phyloP scores from a whole-genome alignment of 2,888 invertebrate genomes.

The Junonia oenone region DNA sequence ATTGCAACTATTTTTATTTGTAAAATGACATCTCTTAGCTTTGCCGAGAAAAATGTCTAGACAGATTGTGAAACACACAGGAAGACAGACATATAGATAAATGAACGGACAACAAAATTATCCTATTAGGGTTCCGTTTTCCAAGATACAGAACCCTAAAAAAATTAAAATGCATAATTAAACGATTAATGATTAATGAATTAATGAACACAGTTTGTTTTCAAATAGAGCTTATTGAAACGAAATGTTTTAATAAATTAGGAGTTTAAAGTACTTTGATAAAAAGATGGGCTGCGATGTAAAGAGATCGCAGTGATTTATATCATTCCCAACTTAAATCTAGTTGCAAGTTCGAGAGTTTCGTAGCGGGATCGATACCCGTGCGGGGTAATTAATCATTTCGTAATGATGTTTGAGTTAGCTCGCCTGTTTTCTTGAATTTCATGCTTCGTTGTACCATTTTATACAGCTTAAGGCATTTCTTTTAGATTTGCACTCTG shows the following conservation, averaged over 20 bases:
- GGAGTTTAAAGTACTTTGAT: background rate
- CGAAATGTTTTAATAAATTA: background rate
- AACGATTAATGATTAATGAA: no score
- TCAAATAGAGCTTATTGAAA: no score
- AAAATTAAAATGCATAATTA: no score
- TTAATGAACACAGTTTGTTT: no score
- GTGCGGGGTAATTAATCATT: conserved; percentile 25
- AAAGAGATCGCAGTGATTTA: conserved; percentile 19
- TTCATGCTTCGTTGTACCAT: conserved; percentile 15
- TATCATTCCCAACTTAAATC: conserved; percentile 16
- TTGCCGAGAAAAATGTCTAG: no score
- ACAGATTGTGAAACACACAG: no score
- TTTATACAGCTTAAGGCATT: conserved; percentile 21
- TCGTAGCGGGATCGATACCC: conserved; percentile 14
- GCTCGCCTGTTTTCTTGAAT: conserved; percentile 11
- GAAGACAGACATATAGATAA: no score
- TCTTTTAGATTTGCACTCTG: conserved; percentile 19
- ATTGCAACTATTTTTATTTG: no score
- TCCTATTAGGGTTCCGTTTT: no score
- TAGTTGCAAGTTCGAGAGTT: conserved; percentile 9
- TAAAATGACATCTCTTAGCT: no score
- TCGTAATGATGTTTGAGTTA: conserved; percentile 27
- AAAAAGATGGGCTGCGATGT: background rate
- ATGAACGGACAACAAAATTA: no score
- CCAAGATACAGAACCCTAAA: no score